Evolutionary conservation across 2,113 vertebrate species (phyloP), one percentile per base, ranked within the genome.

Genomic region (Mola mola): DNA sequence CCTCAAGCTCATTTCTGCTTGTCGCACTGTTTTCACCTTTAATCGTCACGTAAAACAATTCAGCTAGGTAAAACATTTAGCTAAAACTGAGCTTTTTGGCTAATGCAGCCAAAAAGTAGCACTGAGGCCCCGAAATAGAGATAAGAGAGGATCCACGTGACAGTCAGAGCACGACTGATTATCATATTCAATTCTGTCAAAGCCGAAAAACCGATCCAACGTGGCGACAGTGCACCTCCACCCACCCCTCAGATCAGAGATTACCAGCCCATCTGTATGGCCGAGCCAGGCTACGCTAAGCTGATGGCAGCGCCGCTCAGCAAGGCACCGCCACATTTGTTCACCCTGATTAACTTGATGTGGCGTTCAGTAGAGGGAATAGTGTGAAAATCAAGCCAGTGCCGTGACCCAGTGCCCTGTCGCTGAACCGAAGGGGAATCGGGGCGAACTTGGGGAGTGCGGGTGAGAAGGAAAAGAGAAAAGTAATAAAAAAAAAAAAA

Each of bases 261-360:
- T 92, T 91, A 90, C 68, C 0, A 29, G 57, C 85, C 89, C 90
- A 89, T 91, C 90, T 92, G 90, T 73, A 90, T 85, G 47, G 38
- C 64, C 89, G 62, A 57, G 75, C 75, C 52, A 17, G 75, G 74
- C 62, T 57, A 37, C 41, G 34, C 70, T 89, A 90, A 91, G 90
- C 89, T 68, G 85, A 74, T 76, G 84, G 87, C 82, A 80, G 75
- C 82, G 58, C 79, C 67, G 86, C 87, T 84, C 79, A 82, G 81
- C 73, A 80, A 87, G 82, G 79, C 86, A 60, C 83, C 55, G 58
- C 71, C 57, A 56, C 75, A 70, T 66, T 92, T 86, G 88, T 92
- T 93, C 92, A 90, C 88, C 90, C 91, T 81, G 90, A 93, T 93
- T 93, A 93, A 91, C 82, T 83, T 90, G 89, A 91, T 75, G 90